These are phyloP conservation scores for Lanistes nyassanus DNA, from an alignment of 1,140 invertebrate genomes.

Conservation along the genomic window DNA sequence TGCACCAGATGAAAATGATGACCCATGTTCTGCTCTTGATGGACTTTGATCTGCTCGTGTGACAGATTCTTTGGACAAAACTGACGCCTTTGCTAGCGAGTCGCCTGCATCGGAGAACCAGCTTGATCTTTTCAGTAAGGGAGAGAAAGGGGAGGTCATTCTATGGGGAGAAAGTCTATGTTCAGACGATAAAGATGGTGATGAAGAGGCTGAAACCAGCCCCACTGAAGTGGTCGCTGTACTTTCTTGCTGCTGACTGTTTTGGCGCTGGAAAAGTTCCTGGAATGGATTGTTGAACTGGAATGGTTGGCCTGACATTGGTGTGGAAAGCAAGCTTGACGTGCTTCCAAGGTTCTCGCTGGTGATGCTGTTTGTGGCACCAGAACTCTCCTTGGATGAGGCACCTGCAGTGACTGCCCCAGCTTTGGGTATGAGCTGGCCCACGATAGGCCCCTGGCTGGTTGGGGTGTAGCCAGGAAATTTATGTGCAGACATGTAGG, in stretches of 20 bases:
- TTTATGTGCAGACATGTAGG: slow-evolving; percentile 30
- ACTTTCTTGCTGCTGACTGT: slow-evolving; percentile 3
- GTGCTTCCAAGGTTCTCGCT: neutral
- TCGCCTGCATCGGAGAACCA: neutral
- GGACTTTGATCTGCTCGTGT: neutral
- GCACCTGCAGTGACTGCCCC: slow-evolving; percentile 1
- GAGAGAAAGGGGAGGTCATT: neutral
- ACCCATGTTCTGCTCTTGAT: neutral
- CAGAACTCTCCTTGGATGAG: neutral
- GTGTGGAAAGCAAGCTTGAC: slow-evolving; percentile 9
- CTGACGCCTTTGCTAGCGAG: too few relatives aligned
- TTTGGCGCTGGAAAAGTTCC: slow-evolving; percentile 21
- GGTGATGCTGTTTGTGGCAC: neutral
- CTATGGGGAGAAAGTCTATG: neutral
- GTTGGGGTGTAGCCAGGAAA: slow-evolving; percentile 8
- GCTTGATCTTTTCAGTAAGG: neutral
- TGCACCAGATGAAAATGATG: neutral
- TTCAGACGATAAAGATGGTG: neutral
- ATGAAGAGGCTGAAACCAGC: neutral
- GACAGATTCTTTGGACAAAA: too few relatives aligned
- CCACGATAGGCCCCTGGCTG: slow-evolving; percentile 39
- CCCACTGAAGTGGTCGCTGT: slow-evolving; percentile 7
- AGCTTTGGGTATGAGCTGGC: slow-evolving; percentile 41
- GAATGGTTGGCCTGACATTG: slow-evolving; percentile 41
- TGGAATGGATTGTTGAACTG: slow-evolving; percentile 58